phyloP scores from a whole-genome alignment of 2,113 vertebrate genomes.

The Harpagus bidentatus region DNA sequence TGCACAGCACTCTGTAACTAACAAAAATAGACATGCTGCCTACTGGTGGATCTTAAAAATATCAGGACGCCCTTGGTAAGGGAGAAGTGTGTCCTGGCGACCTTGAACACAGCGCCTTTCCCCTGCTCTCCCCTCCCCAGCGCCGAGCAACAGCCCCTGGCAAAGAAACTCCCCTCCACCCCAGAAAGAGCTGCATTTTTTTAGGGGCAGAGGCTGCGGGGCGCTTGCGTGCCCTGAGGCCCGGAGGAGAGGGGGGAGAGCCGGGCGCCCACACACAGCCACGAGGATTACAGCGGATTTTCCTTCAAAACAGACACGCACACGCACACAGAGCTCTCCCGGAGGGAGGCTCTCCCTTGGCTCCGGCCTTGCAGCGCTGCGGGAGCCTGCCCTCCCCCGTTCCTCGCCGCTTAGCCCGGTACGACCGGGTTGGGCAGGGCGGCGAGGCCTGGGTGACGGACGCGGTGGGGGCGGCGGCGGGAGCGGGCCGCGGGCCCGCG shows the following conservation, averaged over 20 bases:
- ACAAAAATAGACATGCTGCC: conserved; percentile 7
- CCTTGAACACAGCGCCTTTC: not conserved
- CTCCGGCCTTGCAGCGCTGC: not conserved
- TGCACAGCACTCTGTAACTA: not conserved
- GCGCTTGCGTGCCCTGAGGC: not conserved
- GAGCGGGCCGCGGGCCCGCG: accelerated
- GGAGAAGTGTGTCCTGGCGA: not conserved
- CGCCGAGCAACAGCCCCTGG: not conserved
- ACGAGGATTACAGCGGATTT: not conserved
- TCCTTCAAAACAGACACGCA: not conserved
- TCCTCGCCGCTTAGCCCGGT: not conserved
- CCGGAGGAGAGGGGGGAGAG: too few relatives aligned
- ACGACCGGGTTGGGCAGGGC: not conserved
- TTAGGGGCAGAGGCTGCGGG: not conserved
- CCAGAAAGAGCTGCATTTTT: not conserved
- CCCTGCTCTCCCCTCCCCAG: not conserved
- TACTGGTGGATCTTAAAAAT: not conserved
- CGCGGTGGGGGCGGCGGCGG: accelerated
- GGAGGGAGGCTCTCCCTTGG: not conserved
- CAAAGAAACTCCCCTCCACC: too few relatives aligned
- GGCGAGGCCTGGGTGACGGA: accelerated
- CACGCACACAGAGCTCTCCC: not conserved
- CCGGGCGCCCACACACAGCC: not conserved
- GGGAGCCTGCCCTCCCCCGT: not conserved
- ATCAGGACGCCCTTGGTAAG: not conserved